Conservation (phyloP, 1,140 invertebrate species). For the Pristionchus pacificus region DNA sequence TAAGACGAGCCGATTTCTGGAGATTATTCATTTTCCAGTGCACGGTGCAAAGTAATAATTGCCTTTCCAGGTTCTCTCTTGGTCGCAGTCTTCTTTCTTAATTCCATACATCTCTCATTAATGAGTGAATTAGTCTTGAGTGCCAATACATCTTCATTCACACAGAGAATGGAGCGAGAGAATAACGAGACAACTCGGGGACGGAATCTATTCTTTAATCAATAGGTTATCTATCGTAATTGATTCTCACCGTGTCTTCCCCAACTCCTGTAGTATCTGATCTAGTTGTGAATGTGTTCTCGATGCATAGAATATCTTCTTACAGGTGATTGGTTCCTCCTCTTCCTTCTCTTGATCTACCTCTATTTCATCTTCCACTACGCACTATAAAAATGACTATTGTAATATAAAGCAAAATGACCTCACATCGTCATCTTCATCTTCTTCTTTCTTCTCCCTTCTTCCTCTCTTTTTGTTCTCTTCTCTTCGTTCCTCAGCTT, state of each 20-base stretch:
- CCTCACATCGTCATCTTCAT: neutral
- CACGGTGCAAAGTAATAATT: constrained; percentile 81
- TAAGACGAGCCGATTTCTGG: neutral
- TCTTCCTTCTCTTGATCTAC: constrained; percentile 59
- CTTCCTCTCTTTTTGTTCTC: neutral
- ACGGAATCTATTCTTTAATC: constrained; percentile 70
- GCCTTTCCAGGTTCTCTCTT: constrained; percentile 67
- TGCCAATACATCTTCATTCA: constrained; percentile 75
- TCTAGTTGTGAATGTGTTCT: constrained; percentile 91
- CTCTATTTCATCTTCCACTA: constrained; percentile 39
- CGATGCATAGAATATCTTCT: constrained; percentile 61
- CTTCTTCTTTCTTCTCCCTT: constrained; percentile 1
- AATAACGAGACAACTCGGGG: constrained; percentile 76
- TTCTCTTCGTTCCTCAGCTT: constrained; percentile 19
- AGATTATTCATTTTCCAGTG: neutral
- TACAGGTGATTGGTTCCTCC: constrained; percentile 60
- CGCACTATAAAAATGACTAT: constrained; percentile 2
- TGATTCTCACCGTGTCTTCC: constrained; percentile 65
- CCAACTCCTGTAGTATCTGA: constrained; percentile 86
- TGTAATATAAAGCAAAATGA: neutral
- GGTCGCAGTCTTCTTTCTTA: constrained; percentile 77
- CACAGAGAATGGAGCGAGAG: constrained; percentile 86
- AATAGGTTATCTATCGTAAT: neutral
- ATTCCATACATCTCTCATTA: constrained; percentile 87
- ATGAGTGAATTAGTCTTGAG: constrained; percentile 76